Base-by-base conservation (phyloP, 2,888 invertebrate genomes). In the Dysmachus trigonus region DNA sequence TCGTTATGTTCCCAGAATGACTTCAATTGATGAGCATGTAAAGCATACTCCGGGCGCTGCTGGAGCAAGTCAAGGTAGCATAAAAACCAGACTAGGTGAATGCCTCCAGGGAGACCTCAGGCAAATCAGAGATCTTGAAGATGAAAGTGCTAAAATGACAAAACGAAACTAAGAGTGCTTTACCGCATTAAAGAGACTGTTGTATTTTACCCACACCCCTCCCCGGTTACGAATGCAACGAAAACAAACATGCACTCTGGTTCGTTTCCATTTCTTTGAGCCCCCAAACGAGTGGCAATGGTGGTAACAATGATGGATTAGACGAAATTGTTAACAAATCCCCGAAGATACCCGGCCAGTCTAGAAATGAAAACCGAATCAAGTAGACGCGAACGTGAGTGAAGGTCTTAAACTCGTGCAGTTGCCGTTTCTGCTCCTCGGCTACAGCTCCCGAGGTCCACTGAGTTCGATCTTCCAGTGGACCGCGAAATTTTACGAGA, bases 261-360 rank as follows among this genome's bases (percentile, higher is more conserved):
- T 47, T 79, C 51, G 51, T 82, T 82, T 5, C 71, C 35, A 35
- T 82, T 62, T 82, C 71, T 53, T 35, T 47, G 53, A 38, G 71
- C 35, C 35, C n/a, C 38, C 35, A 27, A 33, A 41, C 38, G 62
- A 7, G 10, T 62, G 62, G 22, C 22, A 41, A 77, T 41, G 38
- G 8, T 73, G 13, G 31, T 15, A 77, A 77, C 82, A 82, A 82
- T 62, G 82, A 38, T 33, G 82, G 82, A 85, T 85, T 47, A 74
- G 85, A 74, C 22, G 86, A 79, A 86, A 82, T 86, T 87, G 86
- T 87, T 86, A 86, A 86, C 87, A 87, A 85, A 86, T 86, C 84
- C 76, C 33, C 15, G 22, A 73, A 82, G 38, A 76, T 38, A 33
- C 38, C 72, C 62, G 81, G 87, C 86, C 82, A 86, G 87, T 87